Percentiles rank a stretch among this genome's conserved stretches.
These are phyloP conservation scores for Horisme vitalbata DNA, from an alignment of 2,888 invertebrate genomes.

Conservation along the genomic window DNA sequence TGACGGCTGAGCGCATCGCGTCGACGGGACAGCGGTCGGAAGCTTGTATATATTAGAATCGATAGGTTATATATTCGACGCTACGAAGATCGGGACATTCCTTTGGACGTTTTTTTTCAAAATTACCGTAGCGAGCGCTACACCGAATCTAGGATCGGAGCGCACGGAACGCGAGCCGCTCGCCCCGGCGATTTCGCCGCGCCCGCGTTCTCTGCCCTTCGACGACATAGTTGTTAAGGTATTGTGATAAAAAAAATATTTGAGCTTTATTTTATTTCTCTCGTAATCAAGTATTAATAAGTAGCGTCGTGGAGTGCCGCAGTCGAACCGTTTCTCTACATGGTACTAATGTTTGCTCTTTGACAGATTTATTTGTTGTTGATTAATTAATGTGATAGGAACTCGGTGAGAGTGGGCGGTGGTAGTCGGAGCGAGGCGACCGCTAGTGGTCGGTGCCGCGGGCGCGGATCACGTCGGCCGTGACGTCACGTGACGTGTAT, in stretches of 20 bases:
- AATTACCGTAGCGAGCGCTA: constrained; percentile 28
- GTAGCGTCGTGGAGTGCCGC: constrained; percentile 27
- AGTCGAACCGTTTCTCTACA: constrained; percentile 31
- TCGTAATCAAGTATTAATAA: constrained; percentile 35
- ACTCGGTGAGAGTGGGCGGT: constrained; percentile 31
- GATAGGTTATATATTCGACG: constrained; percentile 51
- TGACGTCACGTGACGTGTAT: too few species aligned
- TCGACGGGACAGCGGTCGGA: constrained; percentile 30
- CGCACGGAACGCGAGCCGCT: constrained; percentile 9
- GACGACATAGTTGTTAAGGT: constrained; percentile 44
- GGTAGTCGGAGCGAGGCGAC: constrained; percentile 6
- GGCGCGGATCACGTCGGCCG: too few species aligned
- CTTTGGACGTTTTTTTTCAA: constrained; percentile 30
- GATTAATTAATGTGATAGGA: constrained; percentile 45
- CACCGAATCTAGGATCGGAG: constrained; percentile 24
- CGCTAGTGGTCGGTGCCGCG: too few species aligned
- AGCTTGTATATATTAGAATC: constrained; percentile 66
- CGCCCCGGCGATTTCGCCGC: not conserved
- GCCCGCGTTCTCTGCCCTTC: constrained; percentile 14
- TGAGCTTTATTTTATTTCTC: constrained; percentile 48
- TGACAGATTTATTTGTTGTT: constrained; percentile 54
- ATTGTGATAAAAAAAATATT: constrained; percentile 54
- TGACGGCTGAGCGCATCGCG: constrained; percentile 27
- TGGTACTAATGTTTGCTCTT: constrained; percentile 48
- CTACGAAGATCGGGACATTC: constrained; percentile 42